Percentiles rank a stretch among this genome's conserved stretches.
These are phyloP conservation scores for Austrofundulus limnaeus DNA, from an alignment of 2,113 vertebrate genomes.

Conservation along the genomic window DNA sequence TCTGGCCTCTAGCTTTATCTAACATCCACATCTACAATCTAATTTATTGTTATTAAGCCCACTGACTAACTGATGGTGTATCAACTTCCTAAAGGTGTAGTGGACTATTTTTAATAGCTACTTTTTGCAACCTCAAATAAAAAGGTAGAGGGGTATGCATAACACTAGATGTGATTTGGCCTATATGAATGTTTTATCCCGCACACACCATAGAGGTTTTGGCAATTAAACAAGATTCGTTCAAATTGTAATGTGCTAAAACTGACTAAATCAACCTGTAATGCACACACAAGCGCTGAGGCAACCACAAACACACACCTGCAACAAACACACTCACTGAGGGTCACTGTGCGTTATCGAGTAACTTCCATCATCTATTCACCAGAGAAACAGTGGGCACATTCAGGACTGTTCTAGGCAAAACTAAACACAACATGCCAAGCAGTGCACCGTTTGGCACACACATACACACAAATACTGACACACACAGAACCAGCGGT, in stretches of 20 bases:
- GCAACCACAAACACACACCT: conserved; percentile 21
- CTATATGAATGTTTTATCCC: no score
- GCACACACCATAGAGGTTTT: background rate
- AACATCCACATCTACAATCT: no score
- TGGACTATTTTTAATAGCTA: no score
- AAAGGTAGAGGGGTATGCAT: no score
- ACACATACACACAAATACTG: conserved; percentile 1
- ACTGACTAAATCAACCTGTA: background rate
- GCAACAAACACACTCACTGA: conserved; percentile 38
- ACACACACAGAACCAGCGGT: conserved; percentile 13
- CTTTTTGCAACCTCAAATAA: no score
- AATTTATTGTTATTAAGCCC: no score
- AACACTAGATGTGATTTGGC: no score
- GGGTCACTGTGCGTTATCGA: conserved; percentile 60
- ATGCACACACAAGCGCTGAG: conserved; percentile 10
- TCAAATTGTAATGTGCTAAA: conserved; percentile 25
- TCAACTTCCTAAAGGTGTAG: no score
- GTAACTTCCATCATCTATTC: conserved; percentile 63
- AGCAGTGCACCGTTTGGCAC: conserved; percentile 4
- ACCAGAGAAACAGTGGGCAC: conserved; percentile 51
- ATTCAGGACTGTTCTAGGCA: conserved; percentile 67
- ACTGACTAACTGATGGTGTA: no score
- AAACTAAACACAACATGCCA: conserved; percentile 54
- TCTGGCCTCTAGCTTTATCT: no score
- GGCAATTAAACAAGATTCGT: conserved; percentile 6